Conservation (phyloP, 2,888 invertebrate genomes). For the Coecobrya sp. region DNA sequence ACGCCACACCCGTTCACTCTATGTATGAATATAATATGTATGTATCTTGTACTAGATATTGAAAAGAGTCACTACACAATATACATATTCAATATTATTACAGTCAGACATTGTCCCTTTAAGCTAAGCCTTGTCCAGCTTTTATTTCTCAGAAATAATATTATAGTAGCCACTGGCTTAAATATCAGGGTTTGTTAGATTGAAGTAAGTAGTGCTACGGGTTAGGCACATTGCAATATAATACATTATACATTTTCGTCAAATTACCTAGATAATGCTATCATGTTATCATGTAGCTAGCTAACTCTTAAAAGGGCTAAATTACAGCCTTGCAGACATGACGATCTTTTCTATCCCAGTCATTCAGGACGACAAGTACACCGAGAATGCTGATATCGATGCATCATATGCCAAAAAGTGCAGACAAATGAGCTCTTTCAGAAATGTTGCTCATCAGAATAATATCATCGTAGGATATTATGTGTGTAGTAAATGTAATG, state of each 20-base stretch:
- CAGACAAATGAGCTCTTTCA: conserved; percentile 36
- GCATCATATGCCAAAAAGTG: conserved; percentile 39
- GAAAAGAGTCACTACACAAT: not conserved
- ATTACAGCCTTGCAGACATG: conserved; percentile 21
- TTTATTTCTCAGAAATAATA: not conserved
- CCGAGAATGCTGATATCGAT: conserved; percentile 3
- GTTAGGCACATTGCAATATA: not conserved
- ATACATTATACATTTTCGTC: not conserved
- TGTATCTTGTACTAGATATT: not conserved
- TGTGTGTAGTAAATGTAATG: conserved; percentile 49
- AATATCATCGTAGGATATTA: conserved; percentile 20
- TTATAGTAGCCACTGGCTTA: not conserved
- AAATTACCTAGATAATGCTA: conserved; percentile 1
- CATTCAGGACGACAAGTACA: conserved; percentile 2
- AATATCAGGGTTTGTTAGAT: not conserved
- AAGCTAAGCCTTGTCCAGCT: conserved; percentile 2
- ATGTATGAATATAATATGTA: not conserved
- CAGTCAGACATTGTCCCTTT: not conserved
- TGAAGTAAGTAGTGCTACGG: not conserved
- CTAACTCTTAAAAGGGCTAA: conserved; percentile 25
- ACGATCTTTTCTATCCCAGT: conserved; percentile 29
- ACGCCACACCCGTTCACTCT: conserved; percentile 71
- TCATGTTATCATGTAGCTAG: conserved; percentile 7
- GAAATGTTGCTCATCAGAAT: conserved; percentile 28
- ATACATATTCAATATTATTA: not conserved